Evolutionary conservation across 2,888 invertebrate species (phyloP), one percentile per base, ranked within the genome.

Genomic region (Bombyx huttoni): DNA sequence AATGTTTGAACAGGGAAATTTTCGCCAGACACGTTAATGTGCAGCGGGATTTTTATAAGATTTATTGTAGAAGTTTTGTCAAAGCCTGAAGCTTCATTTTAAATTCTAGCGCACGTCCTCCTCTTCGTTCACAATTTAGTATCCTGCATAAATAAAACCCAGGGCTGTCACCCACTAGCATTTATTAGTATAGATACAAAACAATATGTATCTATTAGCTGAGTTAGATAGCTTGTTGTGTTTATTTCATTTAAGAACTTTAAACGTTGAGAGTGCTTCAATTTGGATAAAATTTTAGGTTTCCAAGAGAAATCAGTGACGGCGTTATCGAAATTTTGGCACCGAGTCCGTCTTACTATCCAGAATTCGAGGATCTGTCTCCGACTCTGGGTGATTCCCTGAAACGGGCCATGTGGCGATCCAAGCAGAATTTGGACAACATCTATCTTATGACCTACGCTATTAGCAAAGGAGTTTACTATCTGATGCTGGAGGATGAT

Each of bases 371-470:
- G 50, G 90, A 91, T 49, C 78, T 98, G 13, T 91, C 92, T 7
- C 90, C 92, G 35, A 96, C 96, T 0, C 86, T 98, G 6, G 97
- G 97, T 0, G 98, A 98, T 81, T 91, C 96, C 0, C 88, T 91
- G 56, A 96, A 96, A 68, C 90, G 98, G 0, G 94, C 95, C 0
- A 91, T 92, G 52, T 98, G 98, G 98, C 89, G 98, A 51, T 96
- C 97, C 5, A 98, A 98, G 69, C 98, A 98, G 76, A 98, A 98
- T 75, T 86, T 98, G 53, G 98, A 98, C 75, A 96, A 94, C 69
- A 94, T 97, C 0, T 98, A 94, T 77, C 89, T 98, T 12, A 98
- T 98, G 98, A 93, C 97, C 53, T 98, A 98, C 70, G 95, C 96
- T 0, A 94, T 96, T 67, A 91, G 94, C 0, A 94, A 94, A 73